Base-by-base conservation (phyloP, 2,113 vertebrate species). In the Amphiprion ocellaris region DNA sequence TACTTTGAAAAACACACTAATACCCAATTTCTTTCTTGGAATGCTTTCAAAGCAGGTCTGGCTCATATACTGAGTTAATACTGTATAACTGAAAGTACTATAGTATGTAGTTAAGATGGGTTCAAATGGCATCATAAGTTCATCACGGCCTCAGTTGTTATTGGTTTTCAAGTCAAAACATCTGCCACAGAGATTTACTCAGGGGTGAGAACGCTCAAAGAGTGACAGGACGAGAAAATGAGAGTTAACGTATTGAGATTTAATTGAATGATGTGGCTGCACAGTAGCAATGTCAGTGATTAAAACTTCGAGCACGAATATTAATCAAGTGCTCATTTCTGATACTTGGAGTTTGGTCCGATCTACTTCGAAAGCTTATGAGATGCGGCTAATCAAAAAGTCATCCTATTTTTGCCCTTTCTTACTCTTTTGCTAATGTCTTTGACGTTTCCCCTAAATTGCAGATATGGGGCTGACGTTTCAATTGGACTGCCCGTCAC, bases 311-410 rank as follows among this genome's bases (percentile, higher is more conserved):
- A 87, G 68, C 63, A 30, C 89, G 81, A 89, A 87, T 86, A 90
- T 85, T 91, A 91, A 94, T 90, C 87, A 85, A 90, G 77, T 74
- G 64, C 75, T 76, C 47, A 62, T 69, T 79, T 75, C 70, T 83
- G 75, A 92, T 83, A 73, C 77, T 74, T 61, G 60, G 78, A 81
- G 67, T 84, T 87, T 66, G 46, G 66, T 77, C 61, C 82, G 71
- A 82, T 84, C 63, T 61, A 76, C 74, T 86, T 74, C 76, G 62
- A 79, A 84, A 82, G 89, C 60, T 73, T 77, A 78, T 47, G 30
- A 64, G 30, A 92, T 85, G 74, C 66, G 28, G 53, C 73, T 88
- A 81, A 93, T 93, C 87, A 87, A 77, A 73, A 77, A 75, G 71
- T 84, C 89, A 67, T 55, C 61, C 73, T 64, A 47, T 82, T 87